Base-by-base conservation (phyloP, 2,888 invertebrate genomes). In the Machimus atricapillus region DNA sequence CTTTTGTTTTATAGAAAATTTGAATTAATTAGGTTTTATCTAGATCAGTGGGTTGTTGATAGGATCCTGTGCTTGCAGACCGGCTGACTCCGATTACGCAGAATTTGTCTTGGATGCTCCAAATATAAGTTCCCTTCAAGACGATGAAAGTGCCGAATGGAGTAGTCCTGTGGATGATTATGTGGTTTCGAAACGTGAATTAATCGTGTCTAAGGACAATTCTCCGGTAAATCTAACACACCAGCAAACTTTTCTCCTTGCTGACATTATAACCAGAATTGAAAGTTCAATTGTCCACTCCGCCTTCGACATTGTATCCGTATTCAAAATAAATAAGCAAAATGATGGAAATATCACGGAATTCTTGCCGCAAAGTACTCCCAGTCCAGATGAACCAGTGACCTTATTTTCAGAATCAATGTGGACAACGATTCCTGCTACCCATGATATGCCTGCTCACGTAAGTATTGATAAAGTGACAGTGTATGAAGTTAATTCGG, bases 401-500 rank as follows among this genome's bases (percentile, higher is more conserved):
- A 40, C 76, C 3, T 37, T 76, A 27, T 76, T 40, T 76, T 76
- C 52, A 31, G 27, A 81, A 40, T 37, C 66, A 5, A 43, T 16
- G 19, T n/a, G 12, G 9, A 43, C 85, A 27, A 79, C 73, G 34
- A 43, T 85, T 73, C 89, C 90, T 1, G 77, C 89, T 56, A 19
- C 88, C 87, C 85, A 90, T 12, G 89, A 89, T 5, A 87, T 86
- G 1, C 90, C 91, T 4, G 90, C 91, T 0, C 91, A 91, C 85
- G 89, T 91, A 43, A 89, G 91, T 56, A 91, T 92, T 81, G 92
- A 92, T 89, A 91, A 89, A 43, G 90, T 92, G 9, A 88, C 89
- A 46, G 88, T 90, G 0, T 90, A 88, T 56, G 87, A 87, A 14
- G 56, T 88, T 87, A 79, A 83, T 82, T 19, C 40, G 9, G 88